These are phyloP conservation scores for Arizona elegans DNA, from an alignment of 2,113 vertebrate genomes.

Conservation along the genomic window DNA sequence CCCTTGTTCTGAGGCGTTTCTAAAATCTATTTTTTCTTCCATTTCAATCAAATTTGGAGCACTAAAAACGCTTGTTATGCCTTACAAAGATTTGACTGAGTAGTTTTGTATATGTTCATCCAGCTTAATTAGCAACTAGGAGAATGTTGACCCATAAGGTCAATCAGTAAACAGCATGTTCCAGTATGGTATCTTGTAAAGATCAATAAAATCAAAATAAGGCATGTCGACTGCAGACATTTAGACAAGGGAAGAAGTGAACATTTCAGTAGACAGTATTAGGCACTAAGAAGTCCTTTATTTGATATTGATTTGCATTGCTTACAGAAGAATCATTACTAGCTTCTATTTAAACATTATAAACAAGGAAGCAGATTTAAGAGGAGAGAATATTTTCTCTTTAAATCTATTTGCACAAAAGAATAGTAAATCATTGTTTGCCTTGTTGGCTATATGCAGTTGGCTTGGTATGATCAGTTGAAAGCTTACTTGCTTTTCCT, in stretches of 20 bases:
- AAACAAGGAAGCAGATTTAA: constrained; percentile 1
- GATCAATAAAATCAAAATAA: constrained; percentile 28
- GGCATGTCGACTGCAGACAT: constrained; percentile 22
- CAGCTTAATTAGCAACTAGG: constrained; percentile 43
- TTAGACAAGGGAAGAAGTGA: constrained; percentile 9
- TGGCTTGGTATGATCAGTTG: constrained; percentile 2
- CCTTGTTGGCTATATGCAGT: background rate
- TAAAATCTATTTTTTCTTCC: constrained; percentile 14
- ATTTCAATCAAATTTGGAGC: background rate
- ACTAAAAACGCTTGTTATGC: background rate
- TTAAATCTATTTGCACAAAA: constrained; percentile 3
- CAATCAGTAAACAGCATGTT: constrained; percentile 20
- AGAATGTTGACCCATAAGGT: background rate
- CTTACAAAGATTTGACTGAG: constrained; percentile 22
- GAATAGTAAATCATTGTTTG: background rate
- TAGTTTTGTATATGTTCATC: constrained; percentile 17
- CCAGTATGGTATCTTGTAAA: constrained; percentile 34
- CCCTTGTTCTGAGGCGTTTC: background rate
- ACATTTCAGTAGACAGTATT: background rate
- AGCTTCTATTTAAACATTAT: constrained; percentile 20
- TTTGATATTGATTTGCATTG: constrained; percentile 11
- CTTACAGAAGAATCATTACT: background rate
- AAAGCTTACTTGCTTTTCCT: background rate
- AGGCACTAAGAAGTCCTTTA: background rate
- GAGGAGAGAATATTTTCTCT: background rate